Base-by-base conservation (phyloP, 2,113 vertebrate species). In the Syrrhaptes paradoxus region DNA sequence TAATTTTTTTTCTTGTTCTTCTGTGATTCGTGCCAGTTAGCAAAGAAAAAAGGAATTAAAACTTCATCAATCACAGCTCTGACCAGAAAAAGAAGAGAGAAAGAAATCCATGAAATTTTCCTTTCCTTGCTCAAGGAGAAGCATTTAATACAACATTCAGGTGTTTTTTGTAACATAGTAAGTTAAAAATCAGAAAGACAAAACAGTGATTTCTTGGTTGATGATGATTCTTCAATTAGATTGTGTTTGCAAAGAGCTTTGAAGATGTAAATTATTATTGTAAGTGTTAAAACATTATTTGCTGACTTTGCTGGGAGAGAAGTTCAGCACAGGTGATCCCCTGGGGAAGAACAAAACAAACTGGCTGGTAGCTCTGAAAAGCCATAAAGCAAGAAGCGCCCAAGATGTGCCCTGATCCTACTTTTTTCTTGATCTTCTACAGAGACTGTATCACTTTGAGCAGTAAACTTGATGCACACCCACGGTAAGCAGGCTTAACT, bases 11-110 rank as follows among this genome's bases (percentile, higher is more conserved):
- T 85, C 31, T 61, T 75, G 5, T 48, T 85, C n/a, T 90, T 95
- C 61, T 48, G 62, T 58, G 77, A 76, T 65, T 92, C 4, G 2
- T 65, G n/a, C 11, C 58, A 88, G 55, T 73, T 92, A 75, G 74
- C 84, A 88, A 77, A 85, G 32, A 73, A 88, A 85, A 86, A 92
- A 28, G 7, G 14, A 85, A 92, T 84, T 78, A 95, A 81, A 93
- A 88, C n/a, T 68, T 90, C 49, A 78, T 85, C 72, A 92, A 34
- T 92, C 93, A 84, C 73, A 87, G n/a, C 49, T 87, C 72, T 75
- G 48, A 71, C 38, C 24, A 78, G 51, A 57, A 91, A 88, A 85
- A 85, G 6, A 51, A 70, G 34, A 72, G 21, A 67, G 34, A 72
- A 65, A 54, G 21, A 88, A 84, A 88, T 17, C 31, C 13, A 72